Evolutionary conservation across 2,888 invertebrate species (phyloP).

Genomic region (Rhabditophanes sp.): DNA sequence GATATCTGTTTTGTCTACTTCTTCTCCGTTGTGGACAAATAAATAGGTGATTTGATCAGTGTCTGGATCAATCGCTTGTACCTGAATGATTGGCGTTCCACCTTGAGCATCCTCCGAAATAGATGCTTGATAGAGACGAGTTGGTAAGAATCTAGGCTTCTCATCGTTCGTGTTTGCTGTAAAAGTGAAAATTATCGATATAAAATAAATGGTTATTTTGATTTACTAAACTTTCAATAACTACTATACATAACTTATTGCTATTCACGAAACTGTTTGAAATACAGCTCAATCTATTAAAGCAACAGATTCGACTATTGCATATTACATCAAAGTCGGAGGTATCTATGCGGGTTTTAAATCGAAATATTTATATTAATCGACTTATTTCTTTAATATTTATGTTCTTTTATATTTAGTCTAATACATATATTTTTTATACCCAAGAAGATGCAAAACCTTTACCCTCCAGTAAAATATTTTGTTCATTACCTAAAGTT

Average conservation of each 20-base stretch:
- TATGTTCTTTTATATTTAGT: too few relatives aligned
- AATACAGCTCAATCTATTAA: too few relatives aligned
- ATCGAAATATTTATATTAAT: too few relatives aligned
- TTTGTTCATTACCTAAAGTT: not conserved
- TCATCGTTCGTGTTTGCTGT: constrained; percentile 49
- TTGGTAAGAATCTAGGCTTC: constrained; percentile 37
- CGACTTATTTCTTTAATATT: too few relatives aligned
- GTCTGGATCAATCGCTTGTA: constrained; percentile 38
- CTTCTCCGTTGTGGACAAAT: constrained; percentile 14
- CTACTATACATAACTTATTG: too few relatives aligned
- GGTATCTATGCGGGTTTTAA: too few relatives aligned
- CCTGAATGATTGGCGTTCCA: constrained; percentile 36
- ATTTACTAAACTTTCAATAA: not conserved
- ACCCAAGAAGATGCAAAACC: too few relatives aligned
- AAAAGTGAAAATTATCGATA: constrained; percentile 42
- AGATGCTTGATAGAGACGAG: constrained; percentile 30
- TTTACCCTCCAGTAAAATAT: too few relatives aligned
- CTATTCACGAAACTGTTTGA: too few relatives aligned
- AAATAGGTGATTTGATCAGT: constrained; percentile 32
- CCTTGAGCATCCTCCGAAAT: constrained; percentile 43
- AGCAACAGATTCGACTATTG: too few relatives aligned
- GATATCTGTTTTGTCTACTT: constrained; percentile 16
- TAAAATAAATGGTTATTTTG: not conserved
- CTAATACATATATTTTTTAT: too few relatives aligned
- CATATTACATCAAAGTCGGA: too few relatives aligned